Conservation (phyloP, 64 coral and sea anemone genomes). For the Stylophora pistillata region DNA sequence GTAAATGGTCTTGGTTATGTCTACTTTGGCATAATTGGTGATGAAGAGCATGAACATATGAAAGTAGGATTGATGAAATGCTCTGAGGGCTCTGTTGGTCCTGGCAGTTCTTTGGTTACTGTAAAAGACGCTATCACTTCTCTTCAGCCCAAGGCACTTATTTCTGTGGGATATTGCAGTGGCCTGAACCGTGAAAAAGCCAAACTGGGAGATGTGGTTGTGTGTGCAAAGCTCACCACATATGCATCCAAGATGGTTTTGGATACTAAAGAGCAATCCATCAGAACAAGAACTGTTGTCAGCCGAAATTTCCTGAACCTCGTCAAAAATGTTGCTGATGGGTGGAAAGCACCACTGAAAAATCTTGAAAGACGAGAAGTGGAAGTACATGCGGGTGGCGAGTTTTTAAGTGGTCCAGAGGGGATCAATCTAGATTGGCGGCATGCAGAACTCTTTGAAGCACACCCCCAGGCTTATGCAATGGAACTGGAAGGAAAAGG, state of each 20-base stretch:
- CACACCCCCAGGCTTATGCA: slow-evolving; percentile 19
- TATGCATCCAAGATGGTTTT: neutral
- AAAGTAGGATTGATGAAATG: slow-evolving; percentile 18
- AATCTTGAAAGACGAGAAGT: neutral
- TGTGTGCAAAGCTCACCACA: neutral
- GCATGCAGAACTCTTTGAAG: neutral
- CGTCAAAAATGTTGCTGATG: neutral
- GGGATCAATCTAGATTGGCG: neutral
- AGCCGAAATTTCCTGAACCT: neutral
- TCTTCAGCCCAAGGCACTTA: neutral
- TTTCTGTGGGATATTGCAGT: neutral
- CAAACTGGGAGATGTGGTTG: too few species aligned
- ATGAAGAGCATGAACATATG: too few species aligned
- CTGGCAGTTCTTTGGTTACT: neutral
- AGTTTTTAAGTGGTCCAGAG: slow-evolving; percentile 44
- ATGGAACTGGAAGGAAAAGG: slow-evolving; percentile 60
- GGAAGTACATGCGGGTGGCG: slow-evolving; percentile 12
- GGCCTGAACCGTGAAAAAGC: neutral
- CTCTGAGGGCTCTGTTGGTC: neutral
- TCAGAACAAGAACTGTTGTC: neutral
- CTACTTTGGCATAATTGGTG: too few species aligned
- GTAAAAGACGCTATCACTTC: neutral
- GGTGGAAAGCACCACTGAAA: slow-evolving; percentile 35
- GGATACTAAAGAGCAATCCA: neutral
- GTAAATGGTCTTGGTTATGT: too few species aligned